Base-by-base conservation (phyloP, 1,140 invertebrate species). In the Lethrus apterus region DNA sequence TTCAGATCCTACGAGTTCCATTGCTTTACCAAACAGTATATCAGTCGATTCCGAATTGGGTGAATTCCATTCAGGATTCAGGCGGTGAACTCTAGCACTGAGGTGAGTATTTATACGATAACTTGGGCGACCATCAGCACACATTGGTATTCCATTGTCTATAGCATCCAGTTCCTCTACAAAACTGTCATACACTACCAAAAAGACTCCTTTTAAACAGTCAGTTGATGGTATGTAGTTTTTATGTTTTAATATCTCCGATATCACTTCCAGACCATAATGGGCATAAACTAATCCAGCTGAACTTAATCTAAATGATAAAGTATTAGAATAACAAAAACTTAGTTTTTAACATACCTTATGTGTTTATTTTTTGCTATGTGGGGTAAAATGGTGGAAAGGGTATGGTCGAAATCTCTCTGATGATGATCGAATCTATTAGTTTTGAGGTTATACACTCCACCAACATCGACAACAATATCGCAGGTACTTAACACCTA, bases 401-500 rank as follows among this genome's bases (percentile, higher is more conserved):
- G 59, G 0, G 77, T 78, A 44, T 79, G 71, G 35, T 64, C 68
- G 48, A 82, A 81, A 24, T 73, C 75, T 68, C 80, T 80, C 70
- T 98, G 95, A 67, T 99, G 96, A 71, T 99, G 96, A 70, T 99
- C 96, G 70, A 86, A 99, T 57, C 85, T 75, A 48, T 85, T 74
- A 33, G 61, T 83, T 2, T 68, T 63, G 35, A 81, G 82, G 72
- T 98, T 78, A 70, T 86, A 99, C 11, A 81, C 77, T 4, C 76
- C 82, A n/a, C 96, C 96, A 18, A 99, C 94, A 73, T 99, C 96
- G 3, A 99, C 83, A 14, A 99, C 90, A 54, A 98, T 83, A 63
- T 97, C 90, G 73, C 93, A 98, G 3, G 76, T 77, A 9, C 84
- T 74, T 30, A 98, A 70, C 49, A 86, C 60, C 63, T 66, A 26